These are phyloP conservation scores for Paedocypris micromegethes DNA, from an alignment of 2,797 vertebrate genomes.

Conservation along the genomic window DNA sequence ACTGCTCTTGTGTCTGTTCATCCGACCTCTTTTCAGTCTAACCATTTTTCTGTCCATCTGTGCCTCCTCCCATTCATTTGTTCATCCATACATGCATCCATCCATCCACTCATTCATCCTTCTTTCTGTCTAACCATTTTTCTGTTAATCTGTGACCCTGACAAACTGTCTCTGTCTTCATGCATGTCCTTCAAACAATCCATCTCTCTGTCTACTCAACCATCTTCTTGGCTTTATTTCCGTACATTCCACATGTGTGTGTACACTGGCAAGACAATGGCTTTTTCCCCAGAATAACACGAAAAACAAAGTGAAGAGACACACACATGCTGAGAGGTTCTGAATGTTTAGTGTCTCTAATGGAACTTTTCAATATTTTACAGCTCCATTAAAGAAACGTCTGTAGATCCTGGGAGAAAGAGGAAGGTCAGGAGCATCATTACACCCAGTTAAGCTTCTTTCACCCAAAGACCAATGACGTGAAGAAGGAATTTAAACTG, in stretches of 20 bases:
- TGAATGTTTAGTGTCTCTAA: constrained; percentile 30
- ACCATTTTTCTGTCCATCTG: background rate
- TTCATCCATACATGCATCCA: background rate
- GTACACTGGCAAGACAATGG: too few species aligned
- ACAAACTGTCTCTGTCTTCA: background rate
- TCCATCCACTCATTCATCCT: background rate
- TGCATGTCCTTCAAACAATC: background rate
- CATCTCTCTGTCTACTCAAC: background rate
- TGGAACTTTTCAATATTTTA: constrained; percentile 38
- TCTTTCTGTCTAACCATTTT: background rate
- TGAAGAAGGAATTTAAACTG: constrained; percentile 19
- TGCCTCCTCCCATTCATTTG: background rate
- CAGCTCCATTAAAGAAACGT: constrained; percentile 36
- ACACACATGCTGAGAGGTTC: background rate
- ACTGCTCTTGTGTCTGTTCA: background rate
- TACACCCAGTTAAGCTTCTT: constrained; percentile 24
- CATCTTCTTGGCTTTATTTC: too few species aligned
- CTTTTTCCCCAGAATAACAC: background rate
- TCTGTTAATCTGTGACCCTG: too few species aligned
- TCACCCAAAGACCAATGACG: constrained; percentile 25
- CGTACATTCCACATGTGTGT: too few species aligned
- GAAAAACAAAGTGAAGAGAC: constrained; percentile 9
- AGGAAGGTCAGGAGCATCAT: constrained; percentile 39
- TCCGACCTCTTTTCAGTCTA: background rate
- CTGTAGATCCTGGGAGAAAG: constrained; percentile 23